A percentile compares a stretch with the other conserved stretches of the same genome.
phyloP scores from a whole-genome alignment of 2,888 invertebrate species.

The Tineola bisselliella region DNA sequence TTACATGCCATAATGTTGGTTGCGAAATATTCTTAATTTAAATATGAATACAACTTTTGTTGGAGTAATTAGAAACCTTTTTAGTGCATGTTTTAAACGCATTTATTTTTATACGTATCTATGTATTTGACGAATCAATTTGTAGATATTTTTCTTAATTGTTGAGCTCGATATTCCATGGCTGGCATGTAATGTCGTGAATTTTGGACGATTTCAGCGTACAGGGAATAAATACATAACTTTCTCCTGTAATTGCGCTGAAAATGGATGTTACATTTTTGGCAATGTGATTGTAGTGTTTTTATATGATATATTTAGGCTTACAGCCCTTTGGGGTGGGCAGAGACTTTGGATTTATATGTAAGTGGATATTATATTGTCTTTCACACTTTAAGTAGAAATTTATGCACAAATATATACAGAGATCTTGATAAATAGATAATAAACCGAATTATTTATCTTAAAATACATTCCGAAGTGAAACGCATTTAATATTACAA shows the following conservation, averaged over 20 bases:
- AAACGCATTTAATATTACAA: constrained; percentile 1
- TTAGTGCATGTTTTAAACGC: too few relatives aligned
- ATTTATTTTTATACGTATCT: background rate
- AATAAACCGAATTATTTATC: background rate
- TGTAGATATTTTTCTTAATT: too few relatives aligned
- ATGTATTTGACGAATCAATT: background rate
- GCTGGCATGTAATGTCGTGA: background rate
- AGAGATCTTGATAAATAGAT: background rate
- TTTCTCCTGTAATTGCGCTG: background rate
- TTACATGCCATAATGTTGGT: background rate
- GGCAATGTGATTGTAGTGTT: constrained; percentile 6
- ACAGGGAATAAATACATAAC: background rate
- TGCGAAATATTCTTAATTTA: too few relatives aligned
- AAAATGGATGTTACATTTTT: background rate
- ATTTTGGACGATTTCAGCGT: background rate
- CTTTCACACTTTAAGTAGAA: background rate
- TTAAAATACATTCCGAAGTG: background rate
- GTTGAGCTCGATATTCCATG: background rate
- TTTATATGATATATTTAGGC: background rate
- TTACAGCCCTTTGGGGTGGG: too few relatives aligned
- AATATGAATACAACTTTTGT: too few relatives aligned
- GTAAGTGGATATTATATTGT: background rate
- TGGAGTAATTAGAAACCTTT: background rate
- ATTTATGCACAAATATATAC: background rate
- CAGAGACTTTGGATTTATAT: background rate